Base-by-base conservation (phyloP, 2,888 invertebrate species). In the Archips crataeganus region DNA sequence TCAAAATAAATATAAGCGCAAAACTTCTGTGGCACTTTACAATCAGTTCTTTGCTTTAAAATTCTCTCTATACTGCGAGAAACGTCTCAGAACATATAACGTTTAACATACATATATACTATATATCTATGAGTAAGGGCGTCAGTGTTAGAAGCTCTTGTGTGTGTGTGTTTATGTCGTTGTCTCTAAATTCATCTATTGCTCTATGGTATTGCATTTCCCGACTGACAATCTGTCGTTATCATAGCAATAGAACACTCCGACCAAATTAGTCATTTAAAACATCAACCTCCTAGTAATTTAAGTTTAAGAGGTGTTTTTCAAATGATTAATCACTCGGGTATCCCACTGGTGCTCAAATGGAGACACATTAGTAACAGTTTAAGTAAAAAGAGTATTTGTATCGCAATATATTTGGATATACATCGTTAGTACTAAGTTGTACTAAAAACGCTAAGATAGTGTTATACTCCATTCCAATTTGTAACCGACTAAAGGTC, bases 81-180 rank as follows among this genome's bases (percentile, higher is more conserved):
- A 66, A 65, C 77, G 71, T 71, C 70, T 68, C 67, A 60, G 73
- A 75, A 74, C 70, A 60, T 71, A 76, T 75, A 76, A 75, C 57
- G 32, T 57, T 54, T 71, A 64, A 70, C 57, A 32, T 71, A 65
- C 72, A 75, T 57, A 23, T 72, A 68, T 70, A 51, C 36, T 59
- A 49, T 71, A 71, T 68, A 71, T 64, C 62, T 68, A 71, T 66
- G 49, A 74, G 54, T 65, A 70, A 60, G 59, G 64, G 60, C 64
- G 69, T 74, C 34, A 60, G 69, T 69, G 74, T 74, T 42, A 57
- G 84, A 92, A 93, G 94, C 93, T 93, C 93, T 92, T 87, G 91
- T 90, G 88, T 90, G 90, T 91, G 86, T 73, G 82, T 85, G 80
- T 77, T 70, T 80, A 92, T 93, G 93, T 94, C 94, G 94, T 94